Evolutionary conservation across 1,140 invertebrate genomes (phyloP).

Genomic region (Oedothorax gibbosus): DNA sequence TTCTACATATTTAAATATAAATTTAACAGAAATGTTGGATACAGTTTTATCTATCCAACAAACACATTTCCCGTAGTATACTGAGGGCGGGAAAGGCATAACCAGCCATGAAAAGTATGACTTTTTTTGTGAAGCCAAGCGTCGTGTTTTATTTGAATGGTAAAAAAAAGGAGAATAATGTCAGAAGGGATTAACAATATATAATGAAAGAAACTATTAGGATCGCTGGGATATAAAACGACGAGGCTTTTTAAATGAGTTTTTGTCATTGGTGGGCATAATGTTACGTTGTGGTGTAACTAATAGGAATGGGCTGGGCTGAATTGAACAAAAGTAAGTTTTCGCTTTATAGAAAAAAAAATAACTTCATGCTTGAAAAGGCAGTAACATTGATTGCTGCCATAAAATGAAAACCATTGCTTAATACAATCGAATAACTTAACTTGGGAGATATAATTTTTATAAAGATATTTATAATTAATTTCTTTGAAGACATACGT

Average conservation of each 20-base stretch:
- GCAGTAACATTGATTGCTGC: too few species aligned
- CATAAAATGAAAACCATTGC: too few species aligned
- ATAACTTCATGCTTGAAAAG: too few species aligned
- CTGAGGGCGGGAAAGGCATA: slow-evolving; percentile 42
- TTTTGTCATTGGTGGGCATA: slow-evolving; percentile 6
- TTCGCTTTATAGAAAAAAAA: too few species aligned
- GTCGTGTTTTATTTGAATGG: slow-evolving; percentile 6
- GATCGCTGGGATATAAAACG: neutral
- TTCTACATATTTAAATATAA: too few species aligned
- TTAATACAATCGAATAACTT: too few species aligned
- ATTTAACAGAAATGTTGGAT: too few species aligned
- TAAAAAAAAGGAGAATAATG: slow-evolving; percentile 22
- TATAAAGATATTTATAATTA: too few species aligned
- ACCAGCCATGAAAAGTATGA: slow-evolving; percentile 46
- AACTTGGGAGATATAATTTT: too few species aligned
- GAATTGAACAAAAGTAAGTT: neutral
- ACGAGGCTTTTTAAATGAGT: neutral
- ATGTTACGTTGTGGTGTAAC: slow-evolving; percentile 13
- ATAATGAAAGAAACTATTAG: slow-evolving; percentile 10
- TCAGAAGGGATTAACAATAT: neutral
- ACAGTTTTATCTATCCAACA: too few species aligned
- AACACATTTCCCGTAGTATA: slow-evolving; percentile 36
- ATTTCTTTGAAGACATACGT: too few species aligned
- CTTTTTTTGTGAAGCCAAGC: slow-evolving; percentile 38
- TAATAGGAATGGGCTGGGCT: slow-evolving; percentile 7